Evolutionary conservation across 92 coral and sea anemone species (phyloP).

Genomic region (Pocillopora grandis): DNA sequence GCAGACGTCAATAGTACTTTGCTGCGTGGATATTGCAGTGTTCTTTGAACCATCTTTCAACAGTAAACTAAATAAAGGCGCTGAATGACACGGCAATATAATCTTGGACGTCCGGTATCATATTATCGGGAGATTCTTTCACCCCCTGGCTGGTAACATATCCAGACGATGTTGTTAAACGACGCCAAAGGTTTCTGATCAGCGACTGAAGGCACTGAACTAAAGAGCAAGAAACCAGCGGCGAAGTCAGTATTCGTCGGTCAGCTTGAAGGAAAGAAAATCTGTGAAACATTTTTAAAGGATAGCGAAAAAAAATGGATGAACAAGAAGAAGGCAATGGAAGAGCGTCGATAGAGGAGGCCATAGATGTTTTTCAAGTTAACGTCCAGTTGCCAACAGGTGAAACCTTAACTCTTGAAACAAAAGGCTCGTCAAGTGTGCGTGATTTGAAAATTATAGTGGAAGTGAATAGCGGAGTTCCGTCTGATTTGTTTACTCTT

Average conservation of each 20-base stretch:
- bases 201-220: neutral
- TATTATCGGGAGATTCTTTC: neutral
- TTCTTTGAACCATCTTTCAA: neutral
- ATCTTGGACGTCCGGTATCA: neutral
- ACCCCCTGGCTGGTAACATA: neutral
- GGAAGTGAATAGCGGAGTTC: slow-evolving; percentile 49
- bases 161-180: neutral
- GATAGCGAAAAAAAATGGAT: neutral
- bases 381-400: slow-evolving; percentile 28
- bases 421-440: slow-evolving; percentile 22
- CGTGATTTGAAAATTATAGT: slow-evolving; percentile 50
- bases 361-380: slow-evolving; percentile 3
- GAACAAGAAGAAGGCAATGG: neutral
- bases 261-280: neutral
- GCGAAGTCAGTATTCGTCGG: no score
- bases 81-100: slow-evolving; percentile 14
- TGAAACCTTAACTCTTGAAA: slow-evolving; percentile 8
- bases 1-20: neutral
- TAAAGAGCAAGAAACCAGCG: neutral
- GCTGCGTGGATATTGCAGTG: neutral
- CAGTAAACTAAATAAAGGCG: neutral
- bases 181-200: neutral
- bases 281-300: neutral
- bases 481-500: slow-evolving; percentile 55
- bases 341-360: neutral